Evolutionary conservation across 2,797 vertebrate species (phyloP).

Genomic region (Lagodon rhomboides): DNA sequence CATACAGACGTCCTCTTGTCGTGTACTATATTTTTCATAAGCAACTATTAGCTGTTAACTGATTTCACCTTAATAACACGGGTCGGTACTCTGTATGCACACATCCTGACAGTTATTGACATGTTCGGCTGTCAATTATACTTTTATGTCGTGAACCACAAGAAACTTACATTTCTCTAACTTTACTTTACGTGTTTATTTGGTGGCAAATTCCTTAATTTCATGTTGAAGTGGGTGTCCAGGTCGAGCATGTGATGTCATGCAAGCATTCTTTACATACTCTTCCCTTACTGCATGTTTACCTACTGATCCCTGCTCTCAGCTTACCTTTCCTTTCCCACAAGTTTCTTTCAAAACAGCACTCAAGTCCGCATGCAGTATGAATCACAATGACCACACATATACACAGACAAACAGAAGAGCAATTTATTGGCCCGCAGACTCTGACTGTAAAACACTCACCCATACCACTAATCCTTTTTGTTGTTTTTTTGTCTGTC

Average conservation of each 20-base stretch:
- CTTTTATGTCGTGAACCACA: not conserved
- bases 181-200: not conserved
- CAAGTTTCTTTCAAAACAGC: slow-evolving; percentile 8
- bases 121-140: not conserved
- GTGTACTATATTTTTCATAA: not conserved
- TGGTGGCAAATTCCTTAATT: not conserved
- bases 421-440: slow-evolving; percentile 26
- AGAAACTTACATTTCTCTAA: not conserved
- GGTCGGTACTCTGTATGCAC: not conserved
- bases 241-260: slow-evolving; percentile 52
- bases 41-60: not conserved
- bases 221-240: slow-evolving; percentile 14
- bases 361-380: slow-evolving; percentile 26
- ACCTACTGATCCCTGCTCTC: slow-evolving; percentile 46
- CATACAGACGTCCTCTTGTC: not conserved
- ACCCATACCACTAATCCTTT: slow-evolving; percentile 36
- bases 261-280: slow-evolving; percentile 67
- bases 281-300: slow-evolving; percentile 59
- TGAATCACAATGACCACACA: slow-evolving; percentile 66
- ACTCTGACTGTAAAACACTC: slow-evolving; percentile 50
- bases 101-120: not conserved
- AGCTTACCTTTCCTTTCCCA: slow-evolving; percentile 62
- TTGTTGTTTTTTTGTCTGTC: slow-evolving; percentile 42
- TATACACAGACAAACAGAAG: slow-evolving; percentile 54
- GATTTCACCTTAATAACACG: not conserved